Evolutionary conservation across 2,888 invertebrate species (phyloP).

Genomic region (Synanthedon formicaeformis): DNA sequence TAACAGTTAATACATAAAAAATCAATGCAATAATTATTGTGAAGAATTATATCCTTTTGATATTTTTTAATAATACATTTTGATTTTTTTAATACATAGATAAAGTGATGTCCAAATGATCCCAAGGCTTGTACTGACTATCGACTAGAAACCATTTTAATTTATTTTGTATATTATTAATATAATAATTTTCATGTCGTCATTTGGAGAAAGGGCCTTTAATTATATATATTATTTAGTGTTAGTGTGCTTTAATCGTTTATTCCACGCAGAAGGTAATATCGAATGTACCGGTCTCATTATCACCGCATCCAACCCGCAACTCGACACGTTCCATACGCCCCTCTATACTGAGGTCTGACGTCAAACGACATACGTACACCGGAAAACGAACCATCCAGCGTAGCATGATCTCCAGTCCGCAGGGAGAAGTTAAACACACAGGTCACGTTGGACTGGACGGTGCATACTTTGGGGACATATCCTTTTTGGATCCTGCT

Average conservation of each 20-base stretch:
- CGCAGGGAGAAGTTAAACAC: slow-evolving; percentile 96
- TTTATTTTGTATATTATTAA: too few relatives aligned
- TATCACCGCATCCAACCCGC: slow-evolving; percentile 43
- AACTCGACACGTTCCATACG: slow-evolving; percentile 26
- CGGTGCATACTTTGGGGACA: slow-evolving; percentile 96
- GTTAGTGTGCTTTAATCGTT: not conserved
- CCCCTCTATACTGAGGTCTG: slow-evolving; percentile 51
- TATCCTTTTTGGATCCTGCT: slow-evolving; percentile 71
- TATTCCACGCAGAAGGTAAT: slow-evolving; percentile 17
- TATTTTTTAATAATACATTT: too few relatives aligned
- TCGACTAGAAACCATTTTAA: too few relatives aligned
- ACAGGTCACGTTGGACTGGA: slow-evolving; percentile 96
- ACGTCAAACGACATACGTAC: slow-evolving; percentile 60
- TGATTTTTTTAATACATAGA: too few relatives aligned
- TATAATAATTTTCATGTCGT: too few relatives aligned
- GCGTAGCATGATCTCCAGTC: slow-evolving; percentile 95
- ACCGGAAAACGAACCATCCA: slow-evolving; percentile 77
- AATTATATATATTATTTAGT: too few relatives aligned
- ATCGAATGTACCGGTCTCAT: slow-evolving; percentile 22
- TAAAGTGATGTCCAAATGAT: too few relatives aligned
- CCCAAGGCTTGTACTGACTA: too few relatives aligned
- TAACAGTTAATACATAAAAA: too few relatives aligned
- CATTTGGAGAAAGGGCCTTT: too few relatives aligned
- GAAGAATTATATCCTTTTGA: too few relatives aligned
- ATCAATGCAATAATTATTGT: too few relatives aligned